phyloP scores from a whole-genome alignment of 2,888 invertebrate genomes.

The Lamellibrachia columna region DNA sequence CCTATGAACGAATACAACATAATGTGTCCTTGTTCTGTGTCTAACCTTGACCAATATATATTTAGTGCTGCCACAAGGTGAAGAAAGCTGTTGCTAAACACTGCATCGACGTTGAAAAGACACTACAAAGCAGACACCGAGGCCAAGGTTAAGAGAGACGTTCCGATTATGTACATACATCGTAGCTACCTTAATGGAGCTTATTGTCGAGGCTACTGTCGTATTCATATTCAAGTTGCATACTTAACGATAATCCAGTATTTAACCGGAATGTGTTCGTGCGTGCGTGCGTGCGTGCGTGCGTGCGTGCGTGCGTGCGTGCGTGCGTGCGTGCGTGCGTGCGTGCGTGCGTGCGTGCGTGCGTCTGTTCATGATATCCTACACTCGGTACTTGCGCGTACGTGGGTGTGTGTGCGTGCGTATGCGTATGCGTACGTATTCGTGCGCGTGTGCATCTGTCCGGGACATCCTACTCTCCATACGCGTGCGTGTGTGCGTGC shows the following conservation, averaged over 20 bases:
- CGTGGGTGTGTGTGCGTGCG: background rate
- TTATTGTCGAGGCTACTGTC: background rate
- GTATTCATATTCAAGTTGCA: background rate
- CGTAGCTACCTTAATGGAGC: background rate
- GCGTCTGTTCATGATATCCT: background rate
- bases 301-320: background rate
- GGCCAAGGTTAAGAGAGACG: too few relatives aligned
- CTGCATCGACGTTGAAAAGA: too few relatives aligned
- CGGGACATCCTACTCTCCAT: too few relatives aligned
- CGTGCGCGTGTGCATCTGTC: background rate
- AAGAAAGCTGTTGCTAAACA: too few relatives aligned
- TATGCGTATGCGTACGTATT: background rate
- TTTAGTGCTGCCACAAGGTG: too few relatives aligned
- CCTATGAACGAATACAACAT: too few relatives aligned
- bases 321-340: background rate
- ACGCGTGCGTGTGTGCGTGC: background rate
- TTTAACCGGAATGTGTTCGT: background rate
- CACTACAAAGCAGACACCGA: too few relatives aligned
- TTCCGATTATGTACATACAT: background rate
- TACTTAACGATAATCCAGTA: background rate
- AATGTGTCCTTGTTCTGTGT: too few relatives aligned
- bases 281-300: background rate
- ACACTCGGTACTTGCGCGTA: background rate
- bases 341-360: background rate
- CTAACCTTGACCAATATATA: too few relatives aligned